A percentile compares a stretch with the other conserved stretches of the same genome.
Evolutionary conservation across 2,113 vertebrate genomes (phyloP).

Genomic region (Onychostruthus taczanowskii): DNA sequence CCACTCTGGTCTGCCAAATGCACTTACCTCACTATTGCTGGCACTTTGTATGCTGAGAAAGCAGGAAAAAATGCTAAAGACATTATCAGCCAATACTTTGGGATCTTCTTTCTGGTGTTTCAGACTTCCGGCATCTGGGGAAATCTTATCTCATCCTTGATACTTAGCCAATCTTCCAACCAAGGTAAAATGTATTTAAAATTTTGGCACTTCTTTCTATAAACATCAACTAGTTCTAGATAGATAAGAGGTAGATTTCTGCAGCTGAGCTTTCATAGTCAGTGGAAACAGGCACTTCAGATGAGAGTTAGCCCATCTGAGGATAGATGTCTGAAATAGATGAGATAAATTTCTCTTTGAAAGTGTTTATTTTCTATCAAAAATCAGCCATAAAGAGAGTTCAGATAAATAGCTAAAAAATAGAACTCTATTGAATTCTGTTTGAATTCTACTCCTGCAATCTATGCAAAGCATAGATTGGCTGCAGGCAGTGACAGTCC

Average conservation of each 20-base stretch:
- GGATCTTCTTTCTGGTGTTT: slow-evolving; percentile 93
- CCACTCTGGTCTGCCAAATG: slow-evolving; percentile 94
- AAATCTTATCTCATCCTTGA: slow-evolving; percentile 93
- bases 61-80: slow-evolving; percentile 75
- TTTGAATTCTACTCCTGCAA: not conserved
- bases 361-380: not conserved
- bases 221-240: not conserved
- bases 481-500: not conserved
- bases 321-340: not conserved
- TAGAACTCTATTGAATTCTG: not conserved
- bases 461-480: not conserved
- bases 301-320: not conserved
- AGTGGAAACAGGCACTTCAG: not conserved
- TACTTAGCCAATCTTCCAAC: slow-evolving; percentile 78
- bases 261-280: not conserved
- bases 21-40: slow-evolving; percentile 87
- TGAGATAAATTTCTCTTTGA: not conserved
- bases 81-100: slow-evolving; percentile 90
- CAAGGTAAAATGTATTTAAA: slow-evolving; percentile 72
- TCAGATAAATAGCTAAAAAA: not conserved
- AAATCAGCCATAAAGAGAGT: not conserved
- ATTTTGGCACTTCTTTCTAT: not conserved
- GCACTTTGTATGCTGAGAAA: slow-evolving; percentile 72
- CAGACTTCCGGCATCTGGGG: slow-evolving; percentile 92
- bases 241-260: not conserved